Evolutionary conservation across 2,113 vertebrate species (phyloP).

Genomic region (Phaetusa simplex): DNA sequence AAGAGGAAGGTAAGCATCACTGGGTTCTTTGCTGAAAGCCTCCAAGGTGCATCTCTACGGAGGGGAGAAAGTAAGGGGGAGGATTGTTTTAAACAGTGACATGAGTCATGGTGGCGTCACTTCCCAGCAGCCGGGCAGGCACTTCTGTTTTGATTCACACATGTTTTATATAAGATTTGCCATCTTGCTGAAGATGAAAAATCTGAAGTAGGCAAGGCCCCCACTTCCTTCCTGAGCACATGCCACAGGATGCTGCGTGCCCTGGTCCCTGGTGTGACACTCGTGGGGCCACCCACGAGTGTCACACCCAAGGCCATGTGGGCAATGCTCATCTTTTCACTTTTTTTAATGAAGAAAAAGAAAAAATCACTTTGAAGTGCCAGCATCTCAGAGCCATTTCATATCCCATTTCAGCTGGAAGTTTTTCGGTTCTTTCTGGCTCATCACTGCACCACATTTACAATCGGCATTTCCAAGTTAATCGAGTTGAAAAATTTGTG

Average conservation of each 20-base stretch:
- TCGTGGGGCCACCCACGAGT: rapidly evolving
- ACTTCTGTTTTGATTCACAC: slow-evolving; percentile 40
- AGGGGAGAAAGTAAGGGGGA: slow-evolving; percentile 34
- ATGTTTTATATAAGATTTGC: not conserved
- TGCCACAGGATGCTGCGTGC: not conserved
- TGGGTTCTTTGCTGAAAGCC: not conserved
- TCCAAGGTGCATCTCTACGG: not conserved
- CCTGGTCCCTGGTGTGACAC: rapidly evolving
- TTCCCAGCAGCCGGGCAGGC: slow-evolving; percentile 15
- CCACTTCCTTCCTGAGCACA: not conserved
- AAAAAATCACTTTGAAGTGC: not conserved
- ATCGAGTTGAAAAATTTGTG: rapidly evolving
- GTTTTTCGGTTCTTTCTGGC: not conserved
- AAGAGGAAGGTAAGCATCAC: not conserved
- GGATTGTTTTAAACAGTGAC: slow-evolving; percentile 24
- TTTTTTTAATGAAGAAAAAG: not conserved
- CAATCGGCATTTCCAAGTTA: not conserved
- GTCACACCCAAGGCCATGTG: rapidly evolving
- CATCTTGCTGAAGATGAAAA: slow-evolving; percentile 1
- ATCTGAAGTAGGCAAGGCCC: not conserved
- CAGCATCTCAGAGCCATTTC: not conserved
- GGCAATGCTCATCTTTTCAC: not conserved
- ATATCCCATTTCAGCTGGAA: not conserved
- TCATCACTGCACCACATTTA: not conserved
- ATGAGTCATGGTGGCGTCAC: slow-evolving; percentile 31